Conservation (phyloP, 2,113 vertebrate genomes). For the Alosa alosa region DNA sequence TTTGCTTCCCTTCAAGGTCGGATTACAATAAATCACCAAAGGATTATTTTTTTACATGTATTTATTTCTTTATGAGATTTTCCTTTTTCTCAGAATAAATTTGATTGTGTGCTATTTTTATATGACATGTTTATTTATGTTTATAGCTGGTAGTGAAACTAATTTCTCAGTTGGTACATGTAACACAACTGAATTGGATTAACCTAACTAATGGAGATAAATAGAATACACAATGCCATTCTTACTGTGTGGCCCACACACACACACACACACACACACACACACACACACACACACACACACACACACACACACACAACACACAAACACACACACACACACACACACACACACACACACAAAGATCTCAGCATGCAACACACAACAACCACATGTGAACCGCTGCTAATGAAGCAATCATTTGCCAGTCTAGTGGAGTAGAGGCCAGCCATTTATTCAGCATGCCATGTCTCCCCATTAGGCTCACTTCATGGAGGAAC, state of each 20-base stretch:
- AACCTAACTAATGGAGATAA: neutral
- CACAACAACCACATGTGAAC: neutral
- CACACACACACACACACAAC: neutral
- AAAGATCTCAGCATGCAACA: neutral
- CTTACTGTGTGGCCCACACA: neutral
- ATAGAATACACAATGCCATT: too few relatives aligned
- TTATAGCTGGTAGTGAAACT: neutral
- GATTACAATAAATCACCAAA: too few relatives aligned
- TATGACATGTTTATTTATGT: neutral
- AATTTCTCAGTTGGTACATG: neutral
- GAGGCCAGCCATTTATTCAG: neutral
- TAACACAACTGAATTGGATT: neutral
- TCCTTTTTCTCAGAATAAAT: too few relatives aligned
- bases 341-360: neutral
- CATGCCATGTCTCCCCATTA: neutral
- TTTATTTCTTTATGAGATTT: too few relatives aligned
- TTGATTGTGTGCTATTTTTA: too few relatives aligned
- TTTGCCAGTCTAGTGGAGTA: neutral
- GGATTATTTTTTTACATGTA: too few relatives aligned
- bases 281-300: slow-evolving; percentile 15
- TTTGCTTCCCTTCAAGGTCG: too few relatives aligned
- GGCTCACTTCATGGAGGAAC: neutral
- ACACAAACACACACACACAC: neutral
- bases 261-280: neutral
- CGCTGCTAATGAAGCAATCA: neutral